Base-by-base conservation (phyloP, 2,113 vertebrate species). In the Zingel zingel region DNA sequence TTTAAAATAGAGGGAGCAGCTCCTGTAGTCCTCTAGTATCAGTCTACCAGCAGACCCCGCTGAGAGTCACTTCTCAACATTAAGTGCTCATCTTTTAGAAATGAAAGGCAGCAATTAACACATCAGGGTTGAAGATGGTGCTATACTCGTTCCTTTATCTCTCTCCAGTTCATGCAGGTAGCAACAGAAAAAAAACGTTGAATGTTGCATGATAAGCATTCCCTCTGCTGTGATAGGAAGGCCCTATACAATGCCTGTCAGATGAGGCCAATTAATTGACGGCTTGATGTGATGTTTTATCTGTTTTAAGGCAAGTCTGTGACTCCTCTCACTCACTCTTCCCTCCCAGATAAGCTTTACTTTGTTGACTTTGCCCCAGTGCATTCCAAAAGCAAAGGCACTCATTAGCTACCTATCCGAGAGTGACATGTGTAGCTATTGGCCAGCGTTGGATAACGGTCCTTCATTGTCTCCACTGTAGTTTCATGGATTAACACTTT, bases 11-110 rank as follows among this genome's bases (percentile, higher is more conserved):
- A 94, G 92, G 92, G 93, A 89, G 90, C 88, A 79, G 82, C 91
- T 67, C 5, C 13, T 47, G 43, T 45, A 7, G n/a, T 66, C 86
- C 93, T 93, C 93, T 90, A 90, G 90, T 94, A 94, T 95, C 93
- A 91, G 69, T 47, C n/a, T 13, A 53, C 91, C 94, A 90, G 77
- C 71, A 84, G 71, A 82, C 62, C 62, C 73, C 2, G 14, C 71
- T 77, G 82, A 65, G 63, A 59, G 83, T 79, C 73, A 58, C 73
- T 74, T 77, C 81, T 86, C 74, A 71, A 79, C 56, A 65, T 82
- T 36, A 54, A 82, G 64, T 70, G 86, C 88, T 93, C 67, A 77
- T 90, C 91, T 88, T 58, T 39, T 39, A 51, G 51, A 86, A 94
- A 85, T 88, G 68, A 91, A 89, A 86, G 82, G 61, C 65, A 19